Conservation (phyloP, 2,113 vertebrate genomes). For the Alligator sinensis region DNA sequence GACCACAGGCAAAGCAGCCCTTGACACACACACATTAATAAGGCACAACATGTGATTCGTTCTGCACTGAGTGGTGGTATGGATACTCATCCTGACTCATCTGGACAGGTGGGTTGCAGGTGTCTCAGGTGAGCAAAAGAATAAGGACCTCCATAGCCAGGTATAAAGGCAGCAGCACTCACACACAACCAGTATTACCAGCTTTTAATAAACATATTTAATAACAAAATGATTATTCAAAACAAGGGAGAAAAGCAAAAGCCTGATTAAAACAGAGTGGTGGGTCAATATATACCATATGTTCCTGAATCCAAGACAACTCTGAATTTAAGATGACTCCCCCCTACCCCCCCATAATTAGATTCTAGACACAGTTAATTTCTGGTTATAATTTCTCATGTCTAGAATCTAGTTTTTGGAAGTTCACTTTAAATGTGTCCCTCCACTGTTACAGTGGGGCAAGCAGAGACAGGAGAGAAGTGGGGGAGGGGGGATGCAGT, state of each 20-base stretch:
- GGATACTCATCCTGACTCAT: background rate
- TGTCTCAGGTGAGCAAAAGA: rapidly evolving
- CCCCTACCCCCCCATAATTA: too few relatives aligned
- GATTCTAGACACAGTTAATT: too few relatives aligned
- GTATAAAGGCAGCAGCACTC: background rate
- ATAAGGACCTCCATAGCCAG: background rate
- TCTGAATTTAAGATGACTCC: too few relatives aligned
- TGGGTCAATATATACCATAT: background rate
- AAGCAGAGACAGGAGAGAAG: too few relatives aligned
- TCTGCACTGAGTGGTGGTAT: background rate
- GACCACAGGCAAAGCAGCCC: rapidly evolving
- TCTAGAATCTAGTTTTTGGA: too few relatives aligned
- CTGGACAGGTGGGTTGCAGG: background rate
- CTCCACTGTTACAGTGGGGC: too few relatives aligned
- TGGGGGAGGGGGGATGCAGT: too few relatives aligned
- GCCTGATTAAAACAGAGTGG: rapidly evolving
- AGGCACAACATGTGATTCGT: rapidly evolving
- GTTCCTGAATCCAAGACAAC: too few relatives aligned
- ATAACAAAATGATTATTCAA: background rate
- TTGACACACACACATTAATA: rapidly evolving
- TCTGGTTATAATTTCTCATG: too few relatives aligned
- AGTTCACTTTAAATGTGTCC: too few relatives aligned
- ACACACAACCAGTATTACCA: background rate
- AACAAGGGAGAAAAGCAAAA: background rate
- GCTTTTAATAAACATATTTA: background rate